Conservation (phyloP, 2,797 vertebrate genomes). For the Apodemus agrarius region DNA sequence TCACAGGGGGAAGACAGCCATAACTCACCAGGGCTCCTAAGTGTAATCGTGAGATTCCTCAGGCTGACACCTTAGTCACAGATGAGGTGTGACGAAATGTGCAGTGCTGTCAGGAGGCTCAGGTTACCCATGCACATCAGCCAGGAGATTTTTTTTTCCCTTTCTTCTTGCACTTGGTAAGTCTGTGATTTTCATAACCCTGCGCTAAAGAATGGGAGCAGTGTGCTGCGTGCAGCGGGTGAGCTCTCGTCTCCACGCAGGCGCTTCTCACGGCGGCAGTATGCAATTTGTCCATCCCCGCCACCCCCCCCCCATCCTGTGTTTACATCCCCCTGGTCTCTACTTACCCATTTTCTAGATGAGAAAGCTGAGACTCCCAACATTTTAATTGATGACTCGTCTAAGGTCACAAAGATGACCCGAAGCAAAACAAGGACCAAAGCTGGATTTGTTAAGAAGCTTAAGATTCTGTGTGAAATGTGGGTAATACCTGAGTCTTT, state of each 20-base stretch:
- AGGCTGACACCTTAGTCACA: background rate
- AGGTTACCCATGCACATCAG: background rate
- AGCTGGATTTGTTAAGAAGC: conserved; percentile 20
- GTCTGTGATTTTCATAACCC: conserved; percentile 40
- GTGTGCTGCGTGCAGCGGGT: background rate
- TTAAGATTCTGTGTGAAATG: background rate
- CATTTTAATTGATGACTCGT: background rate
- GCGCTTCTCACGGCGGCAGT: background rate
- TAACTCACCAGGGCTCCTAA: background rate
- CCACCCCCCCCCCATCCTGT: background rate
- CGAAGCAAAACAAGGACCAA: background rate
- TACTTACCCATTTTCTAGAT: background rate
- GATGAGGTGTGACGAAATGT: background rate
- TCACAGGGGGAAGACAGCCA: conserved; percentile 29
- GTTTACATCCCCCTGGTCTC: background rate
- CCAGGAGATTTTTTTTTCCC: background rate
- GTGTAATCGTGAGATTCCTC: background rate
- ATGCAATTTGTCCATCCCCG: background rate
- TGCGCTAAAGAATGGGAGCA: conserved; percentile 1
- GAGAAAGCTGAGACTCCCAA: conserved; percentile 11
- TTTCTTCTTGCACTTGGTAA: background rate
- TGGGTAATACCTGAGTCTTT: background rate
- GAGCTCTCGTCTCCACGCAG: background rate
- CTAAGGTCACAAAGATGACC: background rate
- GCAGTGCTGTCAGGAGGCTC: background rate